These are phyloP conservation scores for Bovichtus variegatus DNA, from an alignment of 2,797 vertebrate genomes.

Conservation along the genomic window DNA sequence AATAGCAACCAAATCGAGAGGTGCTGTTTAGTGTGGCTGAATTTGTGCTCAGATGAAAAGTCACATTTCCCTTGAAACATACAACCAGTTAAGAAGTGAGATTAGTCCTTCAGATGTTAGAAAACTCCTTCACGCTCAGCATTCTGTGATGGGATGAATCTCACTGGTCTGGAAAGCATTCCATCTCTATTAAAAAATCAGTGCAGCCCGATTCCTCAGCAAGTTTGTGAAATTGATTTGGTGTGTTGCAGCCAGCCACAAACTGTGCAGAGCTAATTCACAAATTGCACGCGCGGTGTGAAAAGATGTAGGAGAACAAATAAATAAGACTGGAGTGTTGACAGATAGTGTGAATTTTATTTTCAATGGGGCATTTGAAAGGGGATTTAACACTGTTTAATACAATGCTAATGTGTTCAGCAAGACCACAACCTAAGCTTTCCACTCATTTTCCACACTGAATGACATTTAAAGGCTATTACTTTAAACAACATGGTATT, in stretches of 20 bases:
- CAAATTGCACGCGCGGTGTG: constrained; percentile 37
- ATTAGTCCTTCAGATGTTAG: background rate
- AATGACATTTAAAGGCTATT: constrained; percentile 28
- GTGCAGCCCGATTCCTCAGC: constrained; percentile 39
- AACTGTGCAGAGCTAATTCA: constrained; percentile 36
- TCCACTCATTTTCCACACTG: constrained; percentile 11
- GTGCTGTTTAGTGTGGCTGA: too few species aligned
- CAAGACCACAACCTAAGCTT: constrained; percentile 14
- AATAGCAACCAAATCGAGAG: background rate
- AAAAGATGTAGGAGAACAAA: constrained; percentile 42
- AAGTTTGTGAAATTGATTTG: constrained; percentile 55
- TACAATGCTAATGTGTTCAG: background rate
- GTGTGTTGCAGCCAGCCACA: constrained; percentile 57
- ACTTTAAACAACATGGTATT: constrained; percentile 17
- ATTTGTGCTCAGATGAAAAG: too few species aligned
- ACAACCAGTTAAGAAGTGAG: background rate
- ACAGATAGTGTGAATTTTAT: constrained; percentile 36
- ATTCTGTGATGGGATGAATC: constrained; percentile 38
- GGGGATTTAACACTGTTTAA: constrained; percentile 25
- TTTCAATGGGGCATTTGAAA: constrained; percentile 28
- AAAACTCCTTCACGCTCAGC: background rate
- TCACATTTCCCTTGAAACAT: background rate
- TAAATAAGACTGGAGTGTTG: constrained; percentile 11
- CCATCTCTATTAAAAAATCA: constrained; percentile 38
- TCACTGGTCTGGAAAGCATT: constrained; percentile 59